Base-by-base conservation (phyloP, 1,140 invertebrate species). In the Hylaeus volcanicus region DNA sequence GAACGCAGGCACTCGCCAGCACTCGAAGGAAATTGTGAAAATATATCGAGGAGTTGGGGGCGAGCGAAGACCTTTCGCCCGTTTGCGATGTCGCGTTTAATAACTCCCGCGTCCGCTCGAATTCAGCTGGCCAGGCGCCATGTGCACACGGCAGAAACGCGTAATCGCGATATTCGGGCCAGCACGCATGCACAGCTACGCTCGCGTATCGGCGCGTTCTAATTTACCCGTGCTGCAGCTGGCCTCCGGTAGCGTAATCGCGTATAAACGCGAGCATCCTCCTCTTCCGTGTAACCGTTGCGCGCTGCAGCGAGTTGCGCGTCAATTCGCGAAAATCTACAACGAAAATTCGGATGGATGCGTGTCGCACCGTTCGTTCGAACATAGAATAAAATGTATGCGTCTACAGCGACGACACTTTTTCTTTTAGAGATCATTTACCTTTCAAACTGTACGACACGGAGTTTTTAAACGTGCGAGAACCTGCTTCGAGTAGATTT, bases 221-320 rank as follows among this genome's bases (percentile, higher is more conserved):
- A 87, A 90, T 90, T 90, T 88, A 88, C 81, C 83, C 86, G 77
- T 79, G 80, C 84, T 51, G 89, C 88, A 89, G 84, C 87, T 86
- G 80, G 87, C 14, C 37, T 1, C 77, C 82, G 85, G 81, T 72
- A 83, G 82, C 86, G 87, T 91, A 91, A 92, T 92, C 89, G 88
- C 86, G 88, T 90, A 88, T 86, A 87, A 91, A 91, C 88, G 88
- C 87, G 77, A 70, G 65, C 82, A 64, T 65, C 68, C 68, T 60
- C 65, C 66, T 80, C 48, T 61, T 60, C 61, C 68, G 70, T 58
- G 70, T 43, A 69, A 71, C 58, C 74, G 39, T 56, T 53, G 74
- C 69, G 70, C 55, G 39, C 55, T 63, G 68, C 65, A 5, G 2
- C 5, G 43, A 2, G 43, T 45, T 45, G 43, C 43, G 66, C 41